These are phyloP conservation scores for Siniperca obscura DNA, from an alignment of 2,797 vertebrate genomes.

Conservation along the genomic window DNA sequence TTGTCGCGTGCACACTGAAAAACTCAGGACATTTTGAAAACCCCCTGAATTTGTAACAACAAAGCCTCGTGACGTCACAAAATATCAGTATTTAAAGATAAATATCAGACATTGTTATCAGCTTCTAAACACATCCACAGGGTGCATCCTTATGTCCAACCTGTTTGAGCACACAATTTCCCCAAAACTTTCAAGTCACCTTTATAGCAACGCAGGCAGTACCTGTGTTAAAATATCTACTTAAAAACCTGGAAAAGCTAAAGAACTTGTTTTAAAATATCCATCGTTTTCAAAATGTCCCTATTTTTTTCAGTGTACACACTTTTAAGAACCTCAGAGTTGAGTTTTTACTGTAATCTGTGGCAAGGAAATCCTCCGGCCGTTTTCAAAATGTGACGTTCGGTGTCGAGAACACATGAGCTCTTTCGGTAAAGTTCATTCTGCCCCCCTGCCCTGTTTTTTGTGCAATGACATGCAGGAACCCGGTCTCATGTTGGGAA, in stretches of 20 bases:
- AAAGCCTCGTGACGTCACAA: background rate
- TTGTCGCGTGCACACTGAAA: constrained; percentile 14
- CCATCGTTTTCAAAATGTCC: constrained; percentile 22
- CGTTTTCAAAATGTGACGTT: constrained; percentile 41
- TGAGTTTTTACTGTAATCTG: constrained; percentile 41
- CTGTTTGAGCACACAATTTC: background rate
- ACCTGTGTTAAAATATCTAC: background rate
- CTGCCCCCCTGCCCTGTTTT: constrained; percentile 51
- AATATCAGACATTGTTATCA: background rate
- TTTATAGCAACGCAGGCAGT: background rate
- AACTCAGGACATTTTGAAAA: background rate
- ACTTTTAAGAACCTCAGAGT: constrained; percentile 17
- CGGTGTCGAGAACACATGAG: constrained; percentile 49
- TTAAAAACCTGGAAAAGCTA: background rate
- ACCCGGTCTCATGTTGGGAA: constrained; percentile 60
- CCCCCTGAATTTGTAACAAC: background rate
- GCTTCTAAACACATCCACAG: background rate
- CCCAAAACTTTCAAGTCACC: background rate
- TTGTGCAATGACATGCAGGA: constrained; percentile 75
- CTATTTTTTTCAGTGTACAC: background rate
- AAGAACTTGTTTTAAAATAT: background rate
- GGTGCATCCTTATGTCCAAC: background rate
- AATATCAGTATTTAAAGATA: constrained; percentile 16
- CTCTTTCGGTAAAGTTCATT: constrained; percentile 85
- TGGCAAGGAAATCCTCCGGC: constrained; percentile 37